Evolutionary conservation across 2,888 invertebrate genomes (phyloP).

Genomic region (Pseudococcus jackbeardsleyi): DNA sequence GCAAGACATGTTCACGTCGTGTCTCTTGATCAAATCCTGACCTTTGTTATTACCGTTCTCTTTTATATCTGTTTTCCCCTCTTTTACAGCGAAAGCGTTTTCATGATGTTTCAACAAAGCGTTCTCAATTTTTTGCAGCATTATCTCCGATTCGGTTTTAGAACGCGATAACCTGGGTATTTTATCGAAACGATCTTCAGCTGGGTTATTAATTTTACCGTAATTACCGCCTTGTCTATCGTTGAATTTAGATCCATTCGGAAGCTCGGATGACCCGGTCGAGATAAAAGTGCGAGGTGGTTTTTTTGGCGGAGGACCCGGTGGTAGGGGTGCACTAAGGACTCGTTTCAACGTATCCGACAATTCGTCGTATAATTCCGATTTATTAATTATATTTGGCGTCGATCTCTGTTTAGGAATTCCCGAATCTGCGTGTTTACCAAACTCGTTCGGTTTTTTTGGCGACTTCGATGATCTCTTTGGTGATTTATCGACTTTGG

Average conservation of each 20-base stretch:
- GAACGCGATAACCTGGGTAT: slow-evolving; percentile 67
- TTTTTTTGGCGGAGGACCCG: slow-evolving; percentile 82
- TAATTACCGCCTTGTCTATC: background rate
- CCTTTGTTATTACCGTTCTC: slow-evolving; percentile 3
- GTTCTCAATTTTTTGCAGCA: slow-evolving; percentile 71
- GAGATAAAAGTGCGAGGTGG: slow-evolving; percentile 79
- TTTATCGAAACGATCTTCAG: slow-evolving; percentile 29
- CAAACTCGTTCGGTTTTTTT: background rate
- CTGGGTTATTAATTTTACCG: background rate
- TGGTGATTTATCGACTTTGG: slow-evolving; percentile 53
- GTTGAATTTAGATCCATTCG: background rate
- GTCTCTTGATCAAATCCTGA: slow-evolving; percentile 6
- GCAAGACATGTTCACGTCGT: slow-evolving; percentile 6
- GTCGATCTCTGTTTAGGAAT: slow-evolving; percentile 32
- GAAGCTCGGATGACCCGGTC: background rate
- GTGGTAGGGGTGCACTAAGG: slow-evolving; percentile 77
- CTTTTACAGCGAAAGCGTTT: slow-evolving; percentile 11
- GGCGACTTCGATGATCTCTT: background rate
- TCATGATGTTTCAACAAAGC: slow-evolving; percentile 67
- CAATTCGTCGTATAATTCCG: slow-evolving; percentile 35
- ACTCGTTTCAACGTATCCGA: slow-evolving; percentile 71
- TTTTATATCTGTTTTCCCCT: background rate
- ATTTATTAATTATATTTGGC: background rate
- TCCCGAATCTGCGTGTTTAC: background rate
- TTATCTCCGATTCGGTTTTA: slow-evolving; percentile 73